phyloP scores from a whole-genome alignment of 2,797 vertebrate genomes.

The Hydrolagus colliei region DNA sequence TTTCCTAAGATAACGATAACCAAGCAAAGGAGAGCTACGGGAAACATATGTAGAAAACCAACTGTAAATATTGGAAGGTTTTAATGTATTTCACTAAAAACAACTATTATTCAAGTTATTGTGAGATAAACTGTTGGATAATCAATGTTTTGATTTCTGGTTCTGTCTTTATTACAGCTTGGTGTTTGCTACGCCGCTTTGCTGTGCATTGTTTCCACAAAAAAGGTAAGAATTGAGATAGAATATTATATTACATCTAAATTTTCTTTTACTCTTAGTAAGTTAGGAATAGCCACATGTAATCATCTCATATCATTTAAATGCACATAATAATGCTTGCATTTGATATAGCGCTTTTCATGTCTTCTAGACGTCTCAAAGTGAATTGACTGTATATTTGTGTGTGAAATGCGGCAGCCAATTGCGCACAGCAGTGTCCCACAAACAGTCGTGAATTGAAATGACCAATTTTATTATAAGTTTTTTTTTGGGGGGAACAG shows the following conservation, averaged over 20 bases:
- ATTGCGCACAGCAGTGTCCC: too few species aligned
- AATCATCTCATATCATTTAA: too few species aligned
- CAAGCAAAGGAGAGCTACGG: not conserved
- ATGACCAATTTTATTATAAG: too few species aligned
- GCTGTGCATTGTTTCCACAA: slow-evolving; percentile 93
- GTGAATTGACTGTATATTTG: too few species aligned
- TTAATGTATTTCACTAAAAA: slow-evolving; percentile 33
- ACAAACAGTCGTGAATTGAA: too few species aligned
- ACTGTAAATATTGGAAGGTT: not conserved
- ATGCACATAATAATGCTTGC: too few species aligned
- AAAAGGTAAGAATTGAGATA: slow-evolving; percentile 70
- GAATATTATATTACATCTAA: not conserved
- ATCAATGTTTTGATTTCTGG: slow-evolving; percentile 38
- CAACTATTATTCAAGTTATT: not conserved
- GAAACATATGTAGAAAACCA: not conserved
- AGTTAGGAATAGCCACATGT: not conserved
- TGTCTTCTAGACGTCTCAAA: too few species aligned
- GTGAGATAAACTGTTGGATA: not conserved
- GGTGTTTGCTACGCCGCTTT: slow-evolving; percentile 92
- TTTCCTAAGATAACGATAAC: too few species aligned
- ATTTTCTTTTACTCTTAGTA: not conserved
- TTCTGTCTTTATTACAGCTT: slow-evolving; percentile 57
- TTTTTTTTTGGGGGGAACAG: too few species aligned
- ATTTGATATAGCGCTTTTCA: too few species aligned
- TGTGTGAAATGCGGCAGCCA: too few species aligned